Evolutionary conservation across 2,888 invertebrate species (phyloP).

Genomic region (Diogma glabrata): DNA sequence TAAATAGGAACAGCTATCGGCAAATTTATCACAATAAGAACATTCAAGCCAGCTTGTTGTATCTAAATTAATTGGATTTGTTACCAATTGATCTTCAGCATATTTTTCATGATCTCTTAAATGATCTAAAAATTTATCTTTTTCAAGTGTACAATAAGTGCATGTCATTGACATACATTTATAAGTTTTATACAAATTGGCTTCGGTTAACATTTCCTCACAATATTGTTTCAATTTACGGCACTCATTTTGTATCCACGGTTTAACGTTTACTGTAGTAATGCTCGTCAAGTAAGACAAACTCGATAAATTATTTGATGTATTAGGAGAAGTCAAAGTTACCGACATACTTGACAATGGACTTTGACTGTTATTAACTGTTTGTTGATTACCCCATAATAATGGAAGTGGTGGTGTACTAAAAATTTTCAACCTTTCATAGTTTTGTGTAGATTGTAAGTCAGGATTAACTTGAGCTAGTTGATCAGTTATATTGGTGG

Average conservation of each 20-base stretch:
- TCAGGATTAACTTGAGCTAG: too few species aligned
- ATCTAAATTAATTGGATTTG: conserved; percentile 26
- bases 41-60: conserved; percentile 41
- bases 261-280: too few species aligned
- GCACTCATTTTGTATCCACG: conserved; percentile 16
- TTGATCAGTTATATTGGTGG: too few species aligned
- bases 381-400: too few species aligned
- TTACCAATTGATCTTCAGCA: conserved; percentile 13
- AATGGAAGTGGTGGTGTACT: too few species aligned
- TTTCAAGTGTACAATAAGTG: conserved; percentile 35
- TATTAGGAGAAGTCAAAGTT: too few species aligned
- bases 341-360: too few species aligned
- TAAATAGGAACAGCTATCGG: conserved; percentile 36
- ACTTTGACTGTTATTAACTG: too few species aligned
- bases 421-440: too few species aligned
- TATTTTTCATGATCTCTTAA: conserved; percentile 27
- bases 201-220: conserved; percentile 12
- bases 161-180: conserved; percentile 46
- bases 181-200: conserved; percentile 29
- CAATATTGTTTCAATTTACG: conserved; percentile 10
- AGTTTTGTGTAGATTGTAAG: too few species aligned
- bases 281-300: too few species aligned
- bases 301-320: too few species aligned
- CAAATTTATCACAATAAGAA: conserved; percentile 43
- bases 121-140: conserved; percentile 34